Base-by-base conservation (phyloP, 2,797 vertebrate genomes). In the Diceros bicornis region DNA sequence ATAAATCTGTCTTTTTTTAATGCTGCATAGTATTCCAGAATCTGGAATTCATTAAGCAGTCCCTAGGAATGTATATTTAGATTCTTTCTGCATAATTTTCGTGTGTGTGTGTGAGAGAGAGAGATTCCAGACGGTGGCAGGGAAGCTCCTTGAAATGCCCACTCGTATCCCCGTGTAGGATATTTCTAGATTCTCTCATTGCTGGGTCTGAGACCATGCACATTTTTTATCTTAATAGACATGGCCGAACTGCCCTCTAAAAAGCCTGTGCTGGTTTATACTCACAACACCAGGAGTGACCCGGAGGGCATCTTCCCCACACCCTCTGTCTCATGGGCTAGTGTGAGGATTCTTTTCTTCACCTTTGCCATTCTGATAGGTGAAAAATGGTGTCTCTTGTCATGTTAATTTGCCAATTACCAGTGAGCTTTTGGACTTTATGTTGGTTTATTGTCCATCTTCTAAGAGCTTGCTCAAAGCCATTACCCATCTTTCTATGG, bases 121-220 rank as follows among this genome's bases (percentile, higher is more conserved):
- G n/a, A 69, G 25, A 61, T 52, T 94, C 66, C 52, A 78, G 85
- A 69, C 2, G 0, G 52, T 37, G 21, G 27, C 52, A n/a, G 41
- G 77, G 71, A 88, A 88, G 75, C 92, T 84, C 95, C 87, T 96
- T 96, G 90, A 96, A 96, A 78, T 91, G 92, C 71, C 94, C 72
- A 93, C 84, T 55, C 12, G 6, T 32, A 92, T 95, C 44, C 77
- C 86, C 9, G n/a, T 25, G 50, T 72, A 92, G 92, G 87, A 68
- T 96, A 81, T 88, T 96, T 97, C 95, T 93, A 87, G 91, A 87
- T 84, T 85, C 89, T 72, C 37, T 97, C 96, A 61, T 71, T 59
- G 86, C 83, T 83, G 64, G 91, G 62, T 37, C 93, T 90, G 87
- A 84, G 82, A 88, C 74, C 77, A 50, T 1, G 52, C 91, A 71